Percentiles rank a stretch among this genome's conserved stretches.
Conservation (phyloP, 2,113 vertebrate species). For the crab-eating macaque (Macaca fascicularis) region DNA sequence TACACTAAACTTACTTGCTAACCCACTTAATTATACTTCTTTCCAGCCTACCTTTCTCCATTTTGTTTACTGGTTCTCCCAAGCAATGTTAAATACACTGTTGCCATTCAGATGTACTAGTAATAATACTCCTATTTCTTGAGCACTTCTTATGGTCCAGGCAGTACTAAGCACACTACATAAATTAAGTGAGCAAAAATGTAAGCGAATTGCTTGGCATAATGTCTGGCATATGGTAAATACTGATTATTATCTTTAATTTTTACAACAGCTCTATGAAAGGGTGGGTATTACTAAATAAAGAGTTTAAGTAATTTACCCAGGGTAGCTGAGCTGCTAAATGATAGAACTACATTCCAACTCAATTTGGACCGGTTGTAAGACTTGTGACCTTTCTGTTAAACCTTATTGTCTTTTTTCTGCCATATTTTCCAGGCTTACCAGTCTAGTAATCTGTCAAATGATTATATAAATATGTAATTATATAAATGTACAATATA, state of each 20-base stretch:
- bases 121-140: background rate
- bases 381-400: background rate
- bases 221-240: background rate
- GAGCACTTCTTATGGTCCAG: background rate
- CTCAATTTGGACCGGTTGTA: background rate
- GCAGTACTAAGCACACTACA: background rate
- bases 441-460: background rate
- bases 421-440: background rate
- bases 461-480: background rate
- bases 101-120: background rate
- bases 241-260: background rate
- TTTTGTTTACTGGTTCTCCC: background rate
- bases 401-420: background rate
- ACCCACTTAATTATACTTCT: background rate
- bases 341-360: background rate
- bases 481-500: accelerated
- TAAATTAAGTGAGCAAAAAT: background rate
- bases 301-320: background rate
- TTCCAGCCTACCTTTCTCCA: background rate
- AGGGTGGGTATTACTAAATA: background rate
- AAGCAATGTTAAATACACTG: background rate
- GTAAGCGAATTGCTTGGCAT: background rate
- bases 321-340: background rate
- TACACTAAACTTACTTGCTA: background rate
- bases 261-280: background rate